Base-by-base conservation (phyloP, 2,113 vertebrate genomes). In the Erpornis zantholeuca region DNA sequence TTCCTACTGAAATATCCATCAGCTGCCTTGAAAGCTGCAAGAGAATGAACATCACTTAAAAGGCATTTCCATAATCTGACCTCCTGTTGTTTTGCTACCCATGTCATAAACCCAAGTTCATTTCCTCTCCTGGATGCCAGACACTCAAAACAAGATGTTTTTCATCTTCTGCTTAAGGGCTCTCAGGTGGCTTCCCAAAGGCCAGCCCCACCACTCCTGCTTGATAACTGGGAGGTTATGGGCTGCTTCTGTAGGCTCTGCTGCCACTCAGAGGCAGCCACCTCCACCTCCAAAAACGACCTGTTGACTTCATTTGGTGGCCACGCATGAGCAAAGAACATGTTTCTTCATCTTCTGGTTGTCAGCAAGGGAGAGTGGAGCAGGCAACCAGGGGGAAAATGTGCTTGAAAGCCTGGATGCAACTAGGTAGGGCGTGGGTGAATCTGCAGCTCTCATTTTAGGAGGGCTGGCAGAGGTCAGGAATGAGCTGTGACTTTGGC, bases 51-150 rank as follows among this genome's bases (percentile, higher is more conserved):
- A 70, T 27, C 66, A 44, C 38, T 84, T 91, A 85, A 94, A 92
- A 96, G 68, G 33, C 54, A 90, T 90, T 91, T 91, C 81, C 82
- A 82, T 64, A 66, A 57, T 40, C 53, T 7, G 12, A 65, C 57
- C 82, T 94, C 68, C 83, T 4, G 25, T 91, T 93, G 61, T 92
- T 91, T 96, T 86, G 44, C 90, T 82, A 44, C 75, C 40, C 29
- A 38, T 94, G 60, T 80, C 65, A 68, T 90, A 93, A 79, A 84
- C 50, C 29, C 66, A 85, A 65, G 49, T 93, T 88, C 54, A 93
- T 96, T 91, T 90, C 92, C 94, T 95, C 69, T 93, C 40, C 69
- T 91, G 69, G 52, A 86, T 91, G 36, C 54, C 94, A 96, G 66
- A 89, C 63, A 77, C 84, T 82, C 50, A 70, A 59, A 94, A 82